A percentile compares a stretch with the other conserved stretches of the same genome.
These are phyloP conservation scores for Pteruthius melanotis DNA, from an alignment of 2,113 vertebrate genomes.

Conservation along the genomic window DNA sequence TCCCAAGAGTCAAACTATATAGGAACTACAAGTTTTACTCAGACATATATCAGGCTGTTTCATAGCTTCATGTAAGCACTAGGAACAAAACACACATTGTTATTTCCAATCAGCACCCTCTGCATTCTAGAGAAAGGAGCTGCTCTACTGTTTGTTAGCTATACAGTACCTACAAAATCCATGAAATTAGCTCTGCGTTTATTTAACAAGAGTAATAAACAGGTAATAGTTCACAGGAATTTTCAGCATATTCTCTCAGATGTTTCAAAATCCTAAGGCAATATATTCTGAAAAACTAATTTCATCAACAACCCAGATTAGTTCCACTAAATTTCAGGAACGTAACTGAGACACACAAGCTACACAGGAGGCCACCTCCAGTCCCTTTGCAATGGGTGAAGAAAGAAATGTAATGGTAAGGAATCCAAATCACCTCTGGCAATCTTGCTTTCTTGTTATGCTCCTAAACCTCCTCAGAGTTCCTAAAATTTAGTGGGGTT, in stretches of 20 bases:
- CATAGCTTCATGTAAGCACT: not conserved
- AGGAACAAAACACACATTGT: not conserved
- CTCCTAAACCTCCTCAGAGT: not conserved
- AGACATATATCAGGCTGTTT: not conserved
- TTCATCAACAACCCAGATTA: not conserved
- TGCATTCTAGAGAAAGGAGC: not conserved
- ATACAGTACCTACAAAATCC: not conserved
- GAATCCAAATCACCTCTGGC: not conserved
- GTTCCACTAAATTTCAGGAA: not conserved
- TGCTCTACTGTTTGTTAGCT: not conserved
- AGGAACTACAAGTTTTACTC: not conserved
- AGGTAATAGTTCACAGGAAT: not conserved
- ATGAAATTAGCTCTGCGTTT: not conserved
- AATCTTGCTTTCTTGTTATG: not conserved
- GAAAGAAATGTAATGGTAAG: not conserved
- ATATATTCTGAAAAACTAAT: not conserved
- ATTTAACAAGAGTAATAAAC: not conserved
- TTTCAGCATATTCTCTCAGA: not conserved
- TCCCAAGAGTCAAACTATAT: not conserved
- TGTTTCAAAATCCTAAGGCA: not conserved
- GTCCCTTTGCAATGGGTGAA: not conserved
- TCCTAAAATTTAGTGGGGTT: not conserved
- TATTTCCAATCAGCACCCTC: not conserved
- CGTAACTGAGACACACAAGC: not conserved
- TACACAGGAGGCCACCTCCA: not conserved